Evolutionary conservation across 2,888 invertebrate genomes (phyloP), one percentile per base, ranked within the genome.

Genomic region (Melieria picta): DNA sequence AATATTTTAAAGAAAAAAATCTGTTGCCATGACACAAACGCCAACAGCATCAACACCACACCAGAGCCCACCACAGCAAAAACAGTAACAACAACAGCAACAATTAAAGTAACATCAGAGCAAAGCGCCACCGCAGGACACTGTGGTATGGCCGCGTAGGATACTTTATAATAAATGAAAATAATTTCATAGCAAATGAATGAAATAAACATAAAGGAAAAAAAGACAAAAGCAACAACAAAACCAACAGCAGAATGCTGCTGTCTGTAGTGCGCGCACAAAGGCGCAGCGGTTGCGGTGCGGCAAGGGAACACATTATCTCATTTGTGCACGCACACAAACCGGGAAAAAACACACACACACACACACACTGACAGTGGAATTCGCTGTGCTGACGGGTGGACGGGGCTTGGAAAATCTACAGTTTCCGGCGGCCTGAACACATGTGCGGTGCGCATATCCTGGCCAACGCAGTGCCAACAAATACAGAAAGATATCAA

Each of bases 381-480:
- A 68, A 45, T 50, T 46, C 65, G 30, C 30, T 30, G 1, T 30
- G 3, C 30, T 30, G 30, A 1, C 30, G 30, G 3, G 30, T 2
- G 30, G 30, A 3, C 2, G 30, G 30, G 30, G 30, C 30, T 30
- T 30, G 30, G 30, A 30, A 30, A 30, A 30, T 30, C 30, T 30
- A 30, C 30, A 30, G 30, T 30, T 30, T 30, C 30, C 30, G 30
- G 30, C 30, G 30, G 30, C 30, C 3, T 30, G 30, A 30, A 30
- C 2, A 30, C 30, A 30, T 30, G 30, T 30, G 30, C 30, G 30
- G 30, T 30, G 3, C 30, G 47, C 16, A 68, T 56, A 64, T 57
- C 55, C 30, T 73, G 63, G 73, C 79, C 68, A 82, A 81, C 78
- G 75, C 81, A 80, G 79, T 77, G 80, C 75, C 76, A 78, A 79